phyloP scores from a whole-genome alignment of 2,888 invertebrate genomes.

The Erpobdella octoculata region DNA sequence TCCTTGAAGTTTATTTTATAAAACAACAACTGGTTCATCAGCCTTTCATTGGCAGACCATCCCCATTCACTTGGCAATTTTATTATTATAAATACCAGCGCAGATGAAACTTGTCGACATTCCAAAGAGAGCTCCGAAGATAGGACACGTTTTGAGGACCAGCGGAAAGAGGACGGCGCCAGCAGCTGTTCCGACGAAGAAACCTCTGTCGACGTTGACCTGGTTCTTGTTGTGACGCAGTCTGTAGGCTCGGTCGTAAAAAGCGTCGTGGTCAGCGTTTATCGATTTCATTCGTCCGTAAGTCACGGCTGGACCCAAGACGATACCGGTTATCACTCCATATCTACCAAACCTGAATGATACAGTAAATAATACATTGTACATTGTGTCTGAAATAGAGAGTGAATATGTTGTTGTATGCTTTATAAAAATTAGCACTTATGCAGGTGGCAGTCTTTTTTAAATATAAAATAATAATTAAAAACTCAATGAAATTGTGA shows the following conservation, averaged over 20 bases:
- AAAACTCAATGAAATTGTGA: no score
- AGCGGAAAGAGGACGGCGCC: conserved; percentile 28
- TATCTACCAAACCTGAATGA: conserved; percentile 30
- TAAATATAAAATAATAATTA: no score
- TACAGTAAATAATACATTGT: not conserved
- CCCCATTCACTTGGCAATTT: conserved; percentile 7
- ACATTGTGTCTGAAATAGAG: no score
- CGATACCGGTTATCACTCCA: conserved; percentile 34
- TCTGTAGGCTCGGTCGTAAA: conserved; percentile 37
- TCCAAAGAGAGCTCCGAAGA: conserved; percentile 33
- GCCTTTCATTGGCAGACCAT: no score
- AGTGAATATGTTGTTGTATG: no score
- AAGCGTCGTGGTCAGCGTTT: conserved; percentile 16
- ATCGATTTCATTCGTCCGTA: conserved; percentile 24
- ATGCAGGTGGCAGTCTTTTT: no score
- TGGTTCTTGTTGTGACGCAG: conserved; percentile 37
- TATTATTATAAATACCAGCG: conserved; percentile 31
- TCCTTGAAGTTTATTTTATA: no score
- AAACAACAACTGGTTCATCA: no score
- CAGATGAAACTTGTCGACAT: conserved; percentile 33
- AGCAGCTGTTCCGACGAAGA: conserved; percentile 31
- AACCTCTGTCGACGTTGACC: conserved; percentile 35
- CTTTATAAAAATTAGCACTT: no score
- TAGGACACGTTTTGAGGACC: conserved; percentile 20
- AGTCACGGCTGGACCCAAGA: conserved; percentile 35